Evolutionary conservation across 2,113 vertebrate species (phyloP), one percentile per base, ranked within the genome.

Genomic region (Phyllostomus hastatus): DNA sequence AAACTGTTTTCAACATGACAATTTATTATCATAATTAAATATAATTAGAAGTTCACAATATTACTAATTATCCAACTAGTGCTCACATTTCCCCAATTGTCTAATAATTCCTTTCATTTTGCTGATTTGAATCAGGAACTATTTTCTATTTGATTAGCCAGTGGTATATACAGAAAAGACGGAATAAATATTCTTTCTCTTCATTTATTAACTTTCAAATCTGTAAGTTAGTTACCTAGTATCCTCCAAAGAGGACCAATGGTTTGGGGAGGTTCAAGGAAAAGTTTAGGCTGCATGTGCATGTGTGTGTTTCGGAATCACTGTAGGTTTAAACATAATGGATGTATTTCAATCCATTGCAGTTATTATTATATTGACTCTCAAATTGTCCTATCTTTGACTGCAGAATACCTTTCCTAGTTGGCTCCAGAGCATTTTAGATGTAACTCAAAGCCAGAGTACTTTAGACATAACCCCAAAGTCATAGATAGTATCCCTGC

Each of bases 91-190:
- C 38, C 17, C 31, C 85, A 87, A 72, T 41, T 57, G 38, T 69
- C 38, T 52, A 75, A 61, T 61, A 96, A 69, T 81, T 96, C 90
- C 26, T 20, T 81, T 87, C 14, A 54, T 61, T 92, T 80, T 75
- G 10, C 7, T 64, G 6, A 54, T 83, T 43, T 78, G n/a, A 92
- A 80, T 75, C 24, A 75, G 54, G n/a, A 31, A 11, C n/a, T 52
- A 78, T 67, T 88, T 89, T 52, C 67, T 80, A 31, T 87, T 87
- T 83, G 85, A 48, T 93, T 86, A 67, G 26, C 17, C 43, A 22
- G 24, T 8, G 7, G 33, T n/a, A 15, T 69, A 1, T 28, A 78
- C 28, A 72, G 70, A 87, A 96, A 94, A 72, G 50, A 64, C 26
- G 84, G 14, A 48, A n/a, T 24, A 31, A 52, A 33, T 48, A 22